Evolutionary conservation across 2,797 vertebrate genomes (phyloP).

Genomic region (Distichodus sexfasciatus): DNA sequence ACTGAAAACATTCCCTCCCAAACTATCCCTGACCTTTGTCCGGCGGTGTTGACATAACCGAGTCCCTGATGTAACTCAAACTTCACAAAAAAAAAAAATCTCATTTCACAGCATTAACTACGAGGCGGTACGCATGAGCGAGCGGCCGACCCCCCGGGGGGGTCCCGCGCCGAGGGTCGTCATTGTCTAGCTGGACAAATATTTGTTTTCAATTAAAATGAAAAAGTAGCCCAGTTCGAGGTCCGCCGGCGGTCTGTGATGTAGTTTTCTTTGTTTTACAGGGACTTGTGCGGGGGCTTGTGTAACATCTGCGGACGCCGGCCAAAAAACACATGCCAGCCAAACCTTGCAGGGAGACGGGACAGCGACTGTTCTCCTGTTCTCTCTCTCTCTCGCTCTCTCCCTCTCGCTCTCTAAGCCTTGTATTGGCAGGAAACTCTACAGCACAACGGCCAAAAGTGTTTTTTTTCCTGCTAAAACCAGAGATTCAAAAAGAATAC

Average conservation of each 20-base stretch:
- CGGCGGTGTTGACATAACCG: background rate
- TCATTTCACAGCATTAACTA: background rate
- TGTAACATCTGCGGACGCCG: conserved; percentile 6
- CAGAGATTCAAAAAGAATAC: background rate
- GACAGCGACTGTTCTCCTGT: background rate
- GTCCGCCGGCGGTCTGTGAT: conserved; percentile 15
- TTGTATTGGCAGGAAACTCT: background rate
- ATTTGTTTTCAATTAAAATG: conserved; percentile 29
- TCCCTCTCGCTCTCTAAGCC: background rate
- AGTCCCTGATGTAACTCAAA: too few relatives aligned
- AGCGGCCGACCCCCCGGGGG: background rate
- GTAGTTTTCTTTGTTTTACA: background rate
- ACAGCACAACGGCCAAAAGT: background rate
- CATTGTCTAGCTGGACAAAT: conserved; percentile 26
- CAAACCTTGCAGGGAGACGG: conserved; percentile 15
- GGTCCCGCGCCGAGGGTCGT: background rate
- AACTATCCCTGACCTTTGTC: background rate
- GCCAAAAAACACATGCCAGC: conserved; percentile 15
- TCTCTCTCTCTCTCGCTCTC: too few relatives aligned
- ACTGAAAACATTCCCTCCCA: background rate
- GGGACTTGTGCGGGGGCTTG: conserved; percentile 3
- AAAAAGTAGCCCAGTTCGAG: conserved; percentile 21
- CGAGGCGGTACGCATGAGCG: background rate
- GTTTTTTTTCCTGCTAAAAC: background rate
- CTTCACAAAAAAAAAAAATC: background rate